Conservation (phyloP, 1,140 invertebrate genomes). For the Triops cancriformis region DNA sequence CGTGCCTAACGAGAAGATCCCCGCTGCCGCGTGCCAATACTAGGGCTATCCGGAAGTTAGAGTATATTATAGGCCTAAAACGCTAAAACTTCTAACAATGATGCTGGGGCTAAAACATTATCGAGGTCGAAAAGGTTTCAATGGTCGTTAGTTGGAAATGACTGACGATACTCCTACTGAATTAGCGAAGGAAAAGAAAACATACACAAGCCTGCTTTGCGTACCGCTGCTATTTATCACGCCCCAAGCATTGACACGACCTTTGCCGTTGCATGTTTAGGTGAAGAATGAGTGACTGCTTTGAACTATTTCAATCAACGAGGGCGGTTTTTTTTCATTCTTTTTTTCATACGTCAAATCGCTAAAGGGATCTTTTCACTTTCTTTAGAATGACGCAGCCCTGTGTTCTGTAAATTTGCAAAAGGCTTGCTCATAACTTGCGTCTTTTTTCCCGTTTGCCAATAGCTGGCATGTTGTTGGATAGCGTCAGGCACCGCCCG, state of each 20-base stretch:
- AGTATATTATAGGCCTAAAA: background rate
- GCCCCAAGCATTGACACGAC: background rate
- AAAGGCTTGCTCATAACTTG: background rate
- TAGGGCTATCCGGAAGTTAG: background rate
- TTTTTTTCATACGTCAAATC: background rate
- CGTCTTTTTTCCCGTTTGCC: background rate
- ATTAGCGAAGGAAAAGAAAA: conserved; percentile 3
- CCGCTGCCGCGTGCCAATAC: background rate
- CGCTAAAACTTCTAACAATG: background rate
- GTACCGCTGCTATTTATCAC: background rate
- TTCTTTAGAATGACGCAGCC: background rate
- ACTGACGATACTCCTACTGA: background rate
- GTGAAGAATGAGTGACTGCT: background rate
- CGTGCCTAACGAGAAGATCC: background rate
- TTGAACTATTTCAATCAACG: background rate
- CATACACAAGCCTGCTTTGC: background rate
- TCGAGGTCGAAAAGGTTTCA: background rate
- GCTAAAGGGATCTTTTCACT: background rate
- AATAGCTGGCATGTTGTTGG: background rate
- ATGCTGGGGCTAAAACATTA: background rate
- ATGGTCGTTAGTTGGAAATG: background rate
- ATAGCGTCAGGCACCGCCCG: background rate
- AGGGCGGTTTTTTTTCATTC: background rate
- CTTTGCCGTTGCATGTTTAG: background rate
- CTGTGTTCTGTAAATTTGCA: background rate